Conservation (phyloP, 1,140 invertebrate genomes). For the Riptortus pedestris region DNA sequence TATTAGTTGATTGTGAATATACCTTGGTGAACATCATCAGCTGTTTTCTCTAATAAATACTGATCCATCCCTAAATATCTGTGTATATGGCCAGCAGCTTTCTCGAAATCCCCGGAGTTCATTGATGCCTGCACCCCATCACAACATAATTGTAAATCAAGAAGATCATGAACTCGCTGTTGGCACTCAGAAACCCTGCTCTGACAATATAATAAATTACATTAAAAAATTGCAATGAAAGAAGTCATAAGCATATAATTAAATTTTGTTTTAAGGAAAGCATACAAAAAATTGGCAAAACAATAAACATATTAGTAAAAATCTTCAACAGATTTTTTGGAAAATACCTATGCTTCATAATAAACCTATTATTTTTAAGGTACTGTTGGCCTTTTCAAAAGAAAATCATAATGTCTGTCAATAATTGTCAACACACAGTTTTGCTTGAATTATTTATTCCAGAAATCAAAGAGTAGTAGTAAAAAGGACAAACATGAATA, state of each 20-base stretch:
- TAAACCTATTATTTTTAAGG: too few relatives aligned
- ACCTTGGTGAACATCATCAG: constrained; percentile 60
- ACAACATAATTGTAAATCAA: constrained; percentile 90
- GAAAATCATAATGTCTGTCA: too few relatives aligned
- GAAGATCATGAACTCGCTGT: constrained; percentile 85
- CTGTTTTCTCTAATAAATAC: constrained; percentile 65
- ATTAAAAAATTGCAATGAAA: too few relatives aligned
- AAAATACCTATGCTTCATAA: too few relatives aligned
- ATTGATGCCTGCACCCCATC: constrained; percentile 89
- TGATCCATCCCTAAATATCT: constrained; percentile 93
- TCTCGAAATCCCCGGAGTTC: constrained; percentile 79
- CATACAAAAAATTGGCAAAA: background rate
- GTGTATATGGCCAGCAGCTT: constrained; percentile 90
- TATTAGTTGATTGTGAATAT: too few relatives aligned
- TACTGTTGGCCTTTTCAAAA: too few relatives aligned
- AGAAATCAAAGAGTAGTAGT: too few relatives aligned
- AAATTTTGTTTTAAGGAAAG: background rate
- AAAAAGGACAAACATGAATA: too few relatives aligned
- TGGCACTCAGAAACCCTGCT: constrained; percentile 89
- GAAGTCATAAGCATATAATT: background rate
- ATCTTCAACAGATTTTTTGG: too few relatives aligned
- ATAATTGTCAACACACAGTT: too few relatives aligned
- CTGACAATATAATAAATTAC: constrained; percentile 39
- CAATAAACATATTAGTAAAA: background rate
- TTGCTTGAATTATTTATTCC: too few relatives aligned